These are phyloP conservation scores for Drosophila tanythrix DNA, from an alignment of 2,888 invertebrate species.

Conservation along the genomic window DNA sequence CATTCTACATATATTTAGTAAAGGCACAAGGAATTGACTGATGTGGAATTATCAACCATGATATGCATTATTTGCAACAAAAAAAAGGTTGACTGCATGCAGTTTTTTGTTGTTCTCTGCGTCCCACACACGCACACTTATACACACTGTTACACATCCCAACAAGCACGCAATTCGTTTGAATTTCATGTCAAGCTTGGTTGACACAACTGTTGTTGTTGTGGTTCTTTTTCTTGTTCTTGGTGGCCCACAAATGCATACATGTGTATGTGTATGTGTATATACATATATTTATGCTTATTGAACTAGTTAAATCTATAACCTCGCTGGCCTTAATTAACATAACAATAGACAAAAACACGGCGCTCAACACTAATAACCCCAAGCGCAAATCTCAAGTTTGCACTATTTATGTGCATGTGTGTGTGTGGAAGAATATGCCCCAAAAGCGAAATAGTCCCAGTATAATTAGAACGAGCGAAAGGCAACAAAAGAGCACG, in stretches of 20 bases:
- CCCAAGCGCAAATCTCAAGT: conserved; percentile 34
- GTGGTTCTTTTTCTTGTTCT: conserved; percentile 26
- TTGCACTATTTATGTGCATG: conserved; percentile 11
- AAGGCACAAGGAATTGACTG: conserved; percentile 27
- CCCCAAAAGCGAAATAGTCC: conserved; percentile 54
- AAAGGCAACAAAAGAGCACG: conserved; percentile 53
- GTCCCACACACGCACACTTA: conserved; percentile 35
- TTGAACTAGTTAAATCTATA: conserved; percentile 75
- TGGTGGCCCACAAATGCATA: conserved; percentile 26
- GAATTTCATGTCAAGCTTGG: conserved; percentile 46
- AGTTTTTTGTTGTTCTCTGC: conserved; percentile 41
- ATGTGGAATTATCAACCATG: conserved; percentile 43
- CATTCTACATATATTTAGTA: conserved; percentile 57
- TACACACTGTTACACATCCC: conserved; percentile 1
- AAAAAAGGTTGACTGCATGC: conserved; percentile 44
- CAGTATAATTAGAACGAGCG: conserved; percentile 71
- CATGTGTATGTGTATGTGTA: background rate
- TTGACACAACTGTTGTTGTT: conserved; percentile 38
- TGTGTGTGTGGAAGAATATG: conserved; percentile 42
- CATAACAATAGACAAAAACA: conserved; percentile 70
- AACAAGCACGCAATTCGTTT: conserved; percentile 22
- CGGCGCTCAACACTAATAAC: conserved; percentile 40
- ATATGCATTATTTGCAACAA: conserved; percentile 62
- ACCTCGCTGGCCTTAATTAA: conserved; percentile 76
- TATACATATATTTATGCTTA: conserved; percentile 31